Conservation (phyloP, 2,797 vertebrate species). For the Alcedo atthis region DNA sequence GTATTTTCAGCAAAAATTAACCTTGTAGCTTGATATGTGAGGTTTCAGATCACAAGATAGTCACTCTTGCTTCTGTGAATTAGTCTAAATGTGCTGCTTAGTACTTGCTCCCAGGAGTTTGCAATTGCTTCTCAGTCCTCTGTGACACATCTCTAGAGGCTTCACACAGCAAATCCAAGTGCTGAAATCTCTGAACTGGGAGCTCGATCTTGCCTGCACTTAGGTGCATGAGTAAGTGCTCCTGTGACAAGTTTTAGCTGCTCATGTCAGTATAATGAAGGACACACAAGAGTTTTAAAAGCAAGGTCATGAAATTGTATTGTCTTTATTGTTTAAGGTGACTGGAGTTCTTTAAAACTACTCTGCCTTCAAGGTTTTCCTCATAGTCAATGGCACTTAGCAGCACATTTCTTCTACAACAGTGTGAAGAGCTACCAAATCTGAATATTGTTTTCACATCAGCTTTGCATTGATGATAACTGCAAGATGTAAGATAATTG, state of each 20-base stretch:
- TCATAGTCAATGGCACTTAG: not conserved
- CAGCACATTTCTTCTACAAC: not conserved
- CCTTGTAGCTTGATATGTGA: not conserved
- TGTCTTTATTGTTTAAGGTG: not conserved
- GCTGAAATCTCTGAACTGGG: not conserved
- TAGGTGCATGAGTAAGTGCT: not conserved
- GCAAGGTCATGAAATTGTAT: not conserved
- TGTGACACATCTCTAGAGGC: not conserved
- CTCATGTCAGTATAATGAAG: not conserved
- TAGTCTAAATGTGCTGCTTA: not conserved
- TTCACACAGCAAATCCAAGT: not conserved
- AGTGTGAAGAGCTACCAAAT: not conserved
- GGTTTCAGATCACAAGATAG: not conserved
- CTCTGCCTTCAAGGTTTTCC: not conserved
- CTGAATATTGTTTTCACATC: not conserved
- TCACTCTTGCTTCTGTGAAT: not conserved
- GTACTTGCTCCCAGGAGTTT: not conserved
- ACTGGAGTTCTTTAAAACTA: not conserved
- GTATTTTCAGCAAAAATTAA: not conserved
- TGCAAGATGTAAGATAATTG: not conserved
- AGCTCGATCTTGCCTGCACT: not conserved
- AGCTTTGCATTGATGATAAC: not conserved
- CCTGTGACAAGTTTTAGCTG: not conserved
- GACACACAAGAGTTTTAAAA: not conserved
- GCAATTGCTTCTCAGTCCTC: not conserved